Evolutionary conservation across 2,888 invertebrate genomes (phyloP), one percentile per base, ranked within the genome.

Genomic region (Ophraella communa): DNA sequence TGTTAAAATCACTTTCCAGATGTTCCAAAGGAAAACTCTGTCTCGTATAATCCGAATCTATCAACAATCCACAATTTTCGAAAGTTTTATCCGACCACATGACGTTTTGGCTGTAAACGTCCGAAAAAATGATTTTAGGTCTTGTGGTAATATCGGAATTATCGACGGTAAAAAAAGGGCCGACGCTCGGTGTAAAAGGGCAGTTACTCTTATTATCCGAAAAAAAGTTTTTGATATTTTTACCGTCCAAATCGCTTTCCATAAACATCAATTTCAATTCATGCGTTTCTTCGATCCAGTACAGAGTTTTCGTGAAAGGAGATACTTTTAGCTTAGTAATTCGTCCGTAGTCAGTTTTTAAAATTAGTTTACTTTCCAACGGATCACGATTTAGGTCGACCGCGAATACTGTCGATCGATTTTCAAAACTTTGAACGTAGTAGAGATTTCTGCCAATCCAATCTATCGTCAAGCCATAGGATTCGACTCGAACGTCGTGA

Each of bases 391-490:
- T 89, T 20, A 93, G 79, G 77, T 92, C 88, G 3, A 92, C 83
- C 67, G 88, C 86, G 75, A 89, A 88, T 23, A 91, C 84, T 0
- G 86, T 85, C 63, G 86, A 85, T 70, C 85, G 84, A 61, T 72
- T 73, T 14, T 70, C 66, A 3, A 71, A 68, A 21, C 62, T 69
- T 80, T 94, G 94, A 0, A 91, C 86, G 89, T 94, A 95, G 79
- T 93, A 96, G 4, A 96, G 83, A 49, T 89, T 88, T 53, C 95
- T 86, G 53, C 91, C 89, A 45, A 96, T 87, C 96, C 96, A 97
- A 81, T 97, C 96, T 0, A 94, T 85, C 1, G 92, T 88, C 23
- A 96, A 81, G 65, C 91, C 89, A 8, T 87, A 80, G 0, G 87
- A 87, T 27, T 86, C 85, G n/a, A 85, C 85, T 30, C 85, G 84